Evolutionary conservation across 1,140 invertebrate species (phyloP).

Genomic region (Aphis gossypii): DNA sequence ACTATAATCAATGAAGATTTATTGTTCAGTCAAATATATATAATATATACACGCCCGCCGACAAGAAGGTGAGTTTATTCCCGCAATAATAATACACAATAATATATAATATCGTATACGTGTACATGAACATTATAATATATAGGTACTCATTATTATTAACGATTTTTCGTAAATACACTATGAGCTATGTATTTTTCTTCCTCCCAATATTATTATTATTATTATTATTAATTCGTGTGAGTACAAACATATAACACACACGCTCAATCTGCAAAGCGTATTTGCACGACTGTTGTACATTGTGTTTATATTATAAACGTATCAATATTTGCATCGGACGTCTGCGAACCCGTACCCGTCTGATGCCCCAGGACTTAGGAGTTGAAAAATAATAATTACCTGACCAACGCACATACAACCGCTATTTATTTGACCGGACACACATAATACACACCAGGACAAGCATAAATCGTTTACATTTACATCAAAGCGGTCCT

Average conservation of each 20-base stretch:
- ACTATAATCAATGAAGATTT: background rate
- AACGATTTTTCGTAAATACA: constrained; percentile 5
- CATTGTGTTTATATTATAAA: background rate
- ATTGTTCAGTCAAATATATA: background rate
- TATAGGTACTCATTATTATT: background rate
- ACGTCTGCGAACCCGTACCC: background rate
- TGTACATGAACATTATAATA: background rate
- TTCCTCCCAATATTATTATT: background rate
- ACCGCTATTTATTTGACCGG: background rate
- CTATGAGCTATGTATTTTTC: background rate
- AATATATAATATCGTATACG: background rate
- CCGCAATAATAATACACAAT: background rate
- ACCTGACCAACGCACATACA: background rate
- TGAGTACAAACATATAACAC: background rate
- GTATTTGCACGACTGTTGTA: background rate
- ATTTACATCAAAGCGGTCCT: background rate
- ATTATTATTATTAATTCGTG: background rate
- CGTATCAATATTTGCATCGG: constrained; percentile 30
- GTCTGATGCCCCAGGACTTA: background rate
- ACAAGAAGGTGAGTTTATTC: background rate
- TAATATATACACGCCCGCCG: background rate
- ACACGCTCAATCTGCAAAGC: background rate
- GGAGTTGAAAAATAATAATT: constrained; percentile 18
- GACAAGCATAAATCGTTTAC: constrained; percentile 13
- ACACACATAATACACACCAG: background rate